Evolutionary conservation across 2,797 vertebrate species (phyloP), one percentile per base, ranked within the genome.

Genomic region (Helicolenus hilgendorfi): DNA sequence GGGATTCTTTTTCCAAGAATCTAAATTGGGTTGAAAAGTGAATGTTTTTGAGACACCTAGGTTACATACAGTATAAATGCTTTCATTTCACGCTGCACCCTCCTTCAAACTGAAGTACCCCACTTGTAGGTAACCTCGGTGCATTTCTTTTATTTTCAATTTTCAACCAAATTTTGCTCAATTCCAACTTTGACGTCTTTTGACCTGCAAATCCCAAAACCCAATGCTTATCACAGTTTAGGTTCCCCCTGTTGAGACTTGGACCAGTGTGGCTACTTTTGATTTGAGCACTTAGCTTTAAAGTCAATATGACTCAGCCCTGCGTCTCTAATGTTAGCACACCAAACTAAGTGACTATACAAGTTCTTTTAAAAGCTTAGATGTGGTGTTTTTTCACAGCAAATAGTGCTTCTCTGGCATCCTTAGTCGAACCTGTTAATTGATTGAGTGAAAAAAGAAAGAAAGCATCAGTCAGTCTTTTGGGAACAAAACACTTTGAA

Each of bases 301-400:
- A 83, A 68, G 53, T 64, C 72, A 9, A 15, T 29, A 2, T 45
- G 78, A 85, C 59, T 86, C 85, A 68, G 63, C 13, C 55, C 55
- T 7, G 72, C 13, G 0, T 45, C 63, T 91, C 65, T 70, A 58
- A 83, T 85, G 71, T 81, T 7, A 3, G 53, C 22, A n/a, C 79
- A 75, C 68, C 72, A 74, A 82, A 83, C 70, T 14, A 77, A 85
- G 65, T 72, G 81, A 36, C 62, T 26, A 11, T 13, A 59, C 72
- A 65, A 27, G 69, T 41, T 60, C 8, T 22, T 69, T 63, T 41
- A 4, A 76, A 76, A 4, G 27, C 65, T 27, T 56, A 5, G 49
- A 56, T 36, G 76, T 60, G 29, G 11, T 29, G 38, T 79, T 84
- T 56, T 83, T 82, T 80, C 14, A 59, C 72, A 35, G 62, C 4